phyloP scores from a whole-genome alignment of 2,888 invertebrate genomes.

The Tachina lurida region DNA sequence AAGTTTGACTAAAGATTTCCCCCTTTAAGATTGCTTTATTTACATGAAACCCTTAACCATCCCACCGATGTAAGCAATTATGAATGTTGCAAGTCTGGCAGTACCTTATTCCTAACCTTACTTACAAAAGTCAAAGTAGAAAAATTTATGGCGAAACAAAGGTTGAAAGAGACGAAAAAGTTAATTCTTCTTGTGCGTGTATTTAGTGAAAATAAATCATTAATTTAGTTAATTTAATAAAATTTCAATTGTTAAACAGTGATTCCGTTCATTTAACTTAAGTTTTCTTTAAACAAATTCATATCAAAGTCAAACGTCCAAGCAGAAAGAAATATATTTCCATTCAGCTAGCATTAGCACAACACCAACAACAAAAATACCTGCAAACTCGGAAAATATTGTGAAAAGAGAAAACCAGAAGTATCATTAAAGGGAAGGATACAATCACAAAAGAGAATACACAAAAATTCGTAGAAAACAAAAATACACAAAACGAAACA shows the following conservation, averaged over 20 bases:
- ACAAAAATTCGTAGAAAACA: constrained; percentile 72
- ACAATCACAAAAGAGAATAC: constrained; percentile 63
- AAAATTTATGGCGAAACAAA: constrained; percentile 67
- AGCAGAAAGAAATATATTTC: constrained; percentile 57
- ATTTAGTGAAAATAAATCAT: constrained; percentile 69
- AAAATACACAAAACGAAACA: constrained; percentile 67
- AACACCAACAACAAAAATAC: constrained; percentile 72
- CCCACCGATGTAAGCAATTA: neutral
- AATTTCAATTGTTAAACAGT: constrained; percentile 68
- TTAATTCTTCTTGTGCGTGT: constrained; percentile 68
- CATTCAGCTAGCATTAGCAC: constrained; percentile 66
- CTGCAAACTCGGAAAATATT: constrained; percentile 71
- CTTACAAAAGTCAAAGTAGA: constrained; percentile 67
- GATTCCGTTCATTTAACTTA: constrained; percentile 73
- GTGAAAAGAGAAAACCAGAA: constrained; percentile 63
- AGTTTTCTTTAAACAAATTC: constrained; percentile 72
- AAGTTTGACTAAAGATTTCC: no score
- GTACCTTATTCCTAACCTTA: constrained; percentile 54
- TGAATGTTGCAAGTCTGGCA: constrained; percentile 24
- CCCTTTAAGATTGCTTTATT: no score
- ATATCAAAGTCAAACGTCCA: constrained; percentile 75
- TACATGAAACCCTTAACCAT: neutral
- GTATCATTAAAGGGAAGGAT: constrained; percentile 60
- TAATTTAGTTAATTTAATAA: constrained; percentile 69
- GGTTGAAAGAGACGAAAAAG: constrained; percentile 68